Percentiles rank a stretch among this genome's conserved stretches.
phyloP scores from a whole-genome alignment of 2,797 vertebrate species.

The Microcaecilia unicolor region DNA sequence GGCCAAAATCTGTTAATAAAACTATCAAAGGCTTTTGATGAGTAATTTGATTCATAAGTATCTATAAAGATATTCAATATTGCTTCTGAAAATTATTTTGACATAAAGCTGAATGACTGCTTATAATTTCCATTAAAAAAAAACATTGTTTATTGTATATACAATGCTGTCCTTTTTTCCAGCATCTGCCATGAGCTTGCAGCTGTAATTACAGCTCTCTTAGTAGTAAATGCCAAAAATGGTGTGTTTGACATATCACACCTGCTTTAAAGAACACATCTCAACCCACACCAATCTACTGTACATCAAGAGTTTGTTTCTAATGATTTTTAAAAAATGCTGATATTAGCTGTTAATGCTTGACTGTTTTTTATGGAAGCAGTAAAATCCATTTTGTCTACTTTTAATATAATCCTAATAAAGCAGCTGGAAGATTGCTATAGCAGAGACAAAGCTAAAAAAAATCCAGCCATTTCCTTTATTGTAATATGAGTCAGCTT shows the following conservation, averaged over 20 bases:
- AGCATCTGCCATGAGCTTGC: too few species aligned
- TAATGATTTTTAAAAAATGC: slow-evolving; percentile 42
- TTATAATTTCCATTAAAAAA: too few species aligned
- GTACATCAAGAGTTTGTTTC: slow-evolving; percentile 27
- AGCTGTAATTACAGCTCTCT: slow-evolving; percentile 36
- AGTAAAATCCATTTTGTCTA: slow-evolving; percentile 50
- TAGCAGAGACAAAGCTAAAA: slow-evolving; percentile 49
- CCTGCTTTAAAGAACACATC: slow-evolving; percentile 48
- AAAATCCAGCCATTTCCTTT: slow-evolving; percentile 60
- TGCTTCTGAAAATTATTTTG: too few species aligned
- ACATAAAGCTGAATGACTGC: too few species aligned
- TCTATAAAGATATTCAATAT: too few species aligned
- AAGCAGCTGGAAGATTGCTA: slow-evolving; percentile 57
- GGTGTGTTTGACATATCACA: slow-evolving; percentile 49
- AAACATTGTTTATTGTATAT: too few species aligned
- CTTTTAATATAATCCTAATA: slow-evolving; percentile 55
- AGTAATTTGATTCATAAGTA: too few species aligned
- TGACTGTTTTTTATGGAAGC: slow-evolving; percentile 49
- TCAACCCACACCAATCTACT: slow-evolving; percentile 37
- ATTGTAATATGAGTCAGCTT: slow-evolving; percentile 51
- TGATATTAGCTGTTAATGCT: slow-evolving; percentile 54
- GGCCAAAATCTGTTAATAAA: too few species aligned
- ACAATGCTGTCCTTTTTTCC: too few species aligned
- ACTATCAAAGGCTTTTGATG: too few species aligned
- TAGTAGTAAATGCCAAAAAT: slow-evolving; percentile 46